A percentile compares a stretch with the other conserved stretches of the same genome.
Conservation (phyloP, 2,797 vertebrate species). For the Odontamblyopus lacepedii region DNA sequence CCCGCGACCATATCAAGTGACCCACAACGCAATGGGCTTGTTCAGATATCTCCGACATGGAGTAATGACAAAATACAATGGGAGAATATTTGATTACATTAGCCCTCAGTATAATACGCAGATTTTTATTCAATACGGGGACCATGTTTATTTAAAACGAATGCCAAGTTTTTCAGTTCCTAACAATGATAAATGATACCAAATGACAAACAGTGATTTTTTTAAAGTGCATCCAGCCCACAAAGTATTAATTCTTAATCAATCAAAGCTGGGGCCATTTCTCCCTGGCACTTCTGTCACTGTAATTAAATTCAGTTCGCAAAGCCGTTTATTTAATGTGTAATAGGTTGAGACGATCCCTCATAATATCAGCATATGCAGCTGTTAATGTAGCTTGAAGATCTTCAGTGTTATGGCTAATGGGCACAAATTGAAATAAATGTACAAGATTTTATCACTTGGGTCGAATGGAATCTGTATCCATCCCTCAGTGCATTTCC, state of each 20-base stretch:
- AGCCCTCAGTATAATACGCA: background rate
- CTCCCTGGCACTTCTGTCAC: conserved; percentile 52
- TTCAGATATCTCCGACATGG: background rate
- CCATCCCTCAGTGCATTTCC: conserved; percentile 37
- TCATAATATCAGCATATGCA: conserved; percentile 60
- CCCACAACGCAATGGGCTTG: conserved; percentile 16
- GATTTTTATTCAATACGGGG: background rate
- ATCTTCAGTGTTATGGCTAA: conserved; percentile 66
- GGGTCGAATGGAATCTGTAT: conserved; percentile 47
- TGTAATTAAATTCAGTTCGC: conserved; percentile 73
- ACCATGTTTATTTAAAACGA: conserved; percentile 21
- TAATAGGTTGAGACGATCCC: conserved; percentile 68
- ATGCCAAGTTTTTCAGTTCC: conserved; percentile 29
- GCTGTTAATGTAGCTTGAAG: conserved; percentile 70
- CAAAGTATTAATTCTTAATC: conserved; percentile 63
- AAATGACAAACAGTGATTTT: conserved; percentile 50
- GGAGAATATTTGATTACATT: conserved; percentile 14
- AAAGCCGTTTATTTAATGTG: conserved; percentile 72
- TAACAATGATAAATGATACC: conserved; percentile 61
- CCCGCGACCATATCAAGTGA: conserved; percentile 42
- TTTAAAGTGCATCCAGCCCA: conserved; percentile 51
- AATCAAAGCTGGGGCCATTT: conserved; percentile 48
- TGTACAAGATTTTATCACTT: conserved; percentile 52
- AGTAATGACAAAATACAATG: conserved; percentile 17
- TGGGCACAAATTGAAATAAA: conserved; percentile 68